Percentiles rank a stretch among this genome's conserved stretches.
Conservation (phyloP, 2,797 vertebrate genomes). For the Rhyacichthys aspro region DNA sequence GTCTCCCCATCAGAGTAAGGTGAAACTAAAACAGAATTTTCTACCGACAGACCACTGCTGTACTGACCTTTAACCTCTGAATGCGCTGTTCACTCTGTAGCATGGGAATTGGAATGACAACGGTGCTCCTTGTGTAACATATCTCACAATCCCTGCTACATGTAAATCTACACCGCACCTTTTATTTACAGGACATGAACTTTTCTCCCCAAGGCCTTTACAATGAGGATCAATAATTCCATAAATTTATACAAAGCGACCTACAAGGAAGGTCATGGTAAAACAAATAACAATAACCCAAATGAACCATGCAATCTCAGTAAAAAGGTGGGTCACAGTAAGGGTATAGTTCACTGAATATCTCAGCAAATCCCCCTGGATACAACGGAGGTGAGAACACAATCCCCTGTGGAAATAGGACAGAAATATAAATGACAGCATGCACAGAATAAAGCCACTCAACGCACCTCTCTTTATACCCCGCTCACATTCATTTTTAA, state of each 20-base stretch:
- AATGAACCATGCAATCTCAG: constrained; percentile 51
- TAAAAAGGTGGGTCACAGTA: constrained; percentile 39
- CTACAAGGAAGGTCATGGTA: constrained; percentile 44
- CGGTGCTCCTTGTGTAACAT: not conserved
- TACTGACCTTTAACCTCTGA: no score
- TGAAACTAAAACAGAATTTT: no score
- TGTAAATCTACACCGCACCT: constrained; percentile 33
- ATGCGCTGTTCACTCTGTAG: not conserved
- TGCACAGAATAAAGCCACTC: constrained; percentile 61
- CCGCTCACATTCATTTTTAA: constrained; percentile 79
- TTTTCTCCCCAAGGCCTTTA: constrained; percentile 35
- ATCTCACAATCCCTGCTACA: constrained; percentile 7
- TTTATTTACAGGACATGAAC: constrained; percentile 41
- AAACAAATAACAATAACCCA: constrained; percentile 55
- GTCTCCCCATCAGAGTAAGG: no score
- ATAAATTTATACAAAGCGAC: constrained; percentile 41
- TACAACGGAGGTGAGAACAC: constrained; percentile 39
- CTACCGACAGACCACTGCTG: no score
- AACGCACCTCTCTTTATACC: constrained; percentile 62
- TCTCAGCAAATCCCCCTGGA: constrained; percentile 57
- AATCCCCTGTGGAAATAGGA: constrained; percentile 58
- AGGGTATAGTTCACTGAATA: constrained; percentile 59
- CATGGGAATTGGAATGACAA: constrained; percentile 8
- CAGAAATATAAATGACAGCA: constrained; percentile 57
- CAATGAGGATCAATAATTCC: constrained; percentile 55